Evolutionary conservation across 2,113 vertebrate genomes (phyloP), one percentile per base, ranked within the genome.

Genomic region (Sinocyclocheilus anophthalmus): DNA sequence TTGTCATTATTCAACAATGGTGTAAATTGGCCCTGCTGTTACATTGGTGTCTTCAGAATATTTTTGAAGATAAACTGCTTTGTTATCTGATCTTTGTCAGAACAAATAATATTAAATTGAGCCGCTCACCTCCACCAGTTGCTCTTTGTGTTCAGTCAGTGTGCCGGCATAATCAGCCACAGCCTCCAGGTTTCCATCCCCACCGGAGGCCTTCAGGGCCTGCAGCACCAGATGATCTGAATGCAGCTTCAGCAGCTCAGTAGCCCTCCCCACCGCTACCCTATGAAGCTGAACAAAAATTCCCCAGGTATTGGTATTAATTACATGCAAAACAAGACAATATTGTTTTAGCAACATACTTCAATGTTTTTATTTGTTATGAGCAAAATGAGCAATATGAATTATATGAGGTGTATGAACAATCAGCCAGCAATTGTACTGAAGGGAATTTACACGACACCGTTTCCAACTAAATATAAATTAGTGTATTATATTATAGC

Each of bases 111-210:
- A 5, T 57, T 20, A 59, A 59, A 59, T 88, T 99, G 93, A 61
- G 96, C 95, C 91, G 95, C 42, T 92, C 83, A 99, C 98, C 96
- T 99, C 98, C 84, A 97, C 95, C 89, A 99, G 96, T 88, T 98
- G 98, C 53, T 99, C 98, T 92, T 97, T 98, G 92, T 99, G 98
- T 92, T 99, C 98, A 0, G 96, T 96, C 39, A 99, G 95, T 76
- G 95, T 98, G 86, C 96, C 96, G 1, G 97, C 96, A 89, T 96
- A 96, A 87, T 98, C 96, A 18, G 97, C 96, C 89, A 97, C 95
- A 9, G 95, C 95, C 94, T 99, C 97, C 91, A 98, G 94, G 95
- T 97, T 97, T 88, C 97, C 98, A 92, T 99, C 97, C 3, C 93
- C 94, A 57, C 98, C 97, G 57, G 95, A 96, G 9, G 95, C 94